These are phyloP conservation scores for Seriola rivoliana DNA, from an alignment of 2,113 vertebrate genomes.

Conservation along the genomic window DNA sequence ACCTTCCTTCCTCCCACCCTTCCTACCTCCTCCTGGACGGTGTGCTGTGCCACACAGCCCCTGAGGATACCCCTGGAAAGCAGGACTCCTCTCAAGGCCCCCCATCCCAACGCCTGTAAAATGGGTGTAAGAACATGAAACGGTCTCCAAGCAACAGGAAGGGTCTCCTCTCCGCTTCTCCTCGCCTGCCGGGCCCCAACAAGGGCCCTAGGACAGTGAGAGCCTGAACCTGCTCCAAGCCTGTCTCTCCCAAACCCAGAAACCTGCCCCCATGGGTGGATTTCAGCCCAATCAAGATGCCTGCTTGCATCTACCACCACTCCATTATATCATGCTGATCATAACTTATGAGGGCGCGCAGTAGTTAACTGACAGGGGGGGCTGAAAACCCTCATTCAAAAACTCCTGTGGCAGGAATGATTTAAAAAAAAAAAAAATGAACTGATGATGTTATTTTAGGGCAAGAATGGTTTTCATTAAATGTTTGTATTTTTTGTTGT, in stretches of 20 bases:
- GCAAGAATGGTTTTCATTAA: conserved; percentile 76
- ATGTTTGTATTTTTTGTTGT: conserved; percentile 80
- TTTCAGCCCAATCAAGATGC: conserved; percentile 36
- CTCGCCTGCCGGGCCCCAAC: conserved; percentile 49
- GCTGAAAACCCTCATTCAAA: conserved; percentile 55
- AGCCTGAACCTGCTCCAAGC: conserved; percentile 36
- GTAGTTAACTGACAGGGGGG: conserved; percentile 54
- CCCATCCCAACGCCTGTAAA: conserved; percentile 78
- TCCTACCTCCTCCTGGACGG: conserved; percentile 59
- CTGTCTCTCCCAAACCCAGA: conserved; percentile 33
- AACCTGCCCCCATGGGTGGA: conserved; percentile 37
- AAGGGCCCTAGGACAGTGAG: conserved; percentile 62
- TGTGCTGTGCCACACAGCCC: conserved; percentile 74
- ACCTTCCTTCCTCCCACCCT: conserved; percentile 66
- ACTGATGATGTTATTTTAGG: conserved; percentile 75
- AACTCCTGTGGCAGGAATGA: conserved; percentile 65
- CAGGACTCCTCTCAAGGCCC: conserved; percentile 76
- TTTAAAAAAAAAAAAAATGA: conserved; percentile 54
- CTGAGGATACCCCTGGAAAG: conserved; percentile 75
- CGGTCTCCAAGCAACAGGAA: conserved; percentile 70
- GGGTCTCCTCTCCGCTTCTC: conserved; percentile 53
- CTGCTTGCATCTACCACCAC: conserved; percentile 37
- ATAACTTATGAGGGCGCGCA: conserved; percentile 44
- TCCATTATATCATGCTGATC: conserved; percentile 53
- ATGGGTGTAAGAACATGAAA: conserved; percentile 78